phyloP scores from a whole-genome alignment of 2,888 invertebrate species.

The Macrophya alboannulata region DNA sequence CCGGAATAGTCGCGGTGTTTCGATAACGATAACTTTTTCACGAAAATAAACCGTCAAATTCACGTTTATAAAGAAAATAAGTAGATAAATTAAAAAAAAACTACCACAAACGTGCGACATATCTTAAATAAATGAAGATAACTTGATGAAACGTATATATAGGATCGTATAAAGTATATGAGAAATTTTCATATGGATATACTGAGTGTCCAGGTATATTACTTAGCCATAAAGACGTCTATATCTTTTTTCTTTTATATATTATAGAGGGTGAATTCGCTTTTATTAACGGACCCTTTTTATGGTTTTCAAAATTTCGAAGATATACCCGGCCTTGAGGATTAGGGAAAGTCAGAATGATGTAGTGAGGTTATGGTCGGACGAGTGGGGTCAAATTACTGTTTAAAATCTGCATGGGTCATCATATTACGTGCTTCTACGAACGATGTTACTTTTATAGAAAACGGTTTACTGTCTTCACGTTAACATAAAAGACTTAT shows the following conservation, averaged over 20 bases:
- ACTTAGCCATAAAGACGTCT: not conserved
- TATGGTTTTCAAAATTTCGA: not conserved
- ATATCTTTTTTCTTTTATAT: not conserved
- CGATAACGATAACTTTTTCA: not conserved
- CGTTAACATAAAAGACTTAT: not conserved
- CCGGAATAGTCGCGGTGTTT: not conserved
- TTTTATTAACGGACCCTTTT: not conserved
- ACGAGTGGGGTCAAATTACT: constrained; percentile 18
- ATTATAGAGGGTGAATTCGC: not conserved
- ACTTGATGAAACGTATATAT: not conserved
- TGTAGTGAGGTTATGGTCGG: not conserved
- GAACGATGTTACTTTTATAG: constrained; percentile 12
- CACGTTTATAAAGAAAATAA: not conserved
- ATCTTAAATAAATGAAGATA: not conserved
- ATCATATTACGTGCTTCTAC: constrained; percentile 6
- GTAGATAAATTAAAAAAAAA: not conserved
- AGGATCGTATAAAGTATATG: not conserved
- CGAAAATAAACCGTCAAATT: not conserved
- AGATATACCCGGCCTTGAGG: not conserved
- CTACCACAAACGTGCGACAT: not conserved
- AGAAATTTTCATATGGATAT: not conserved
- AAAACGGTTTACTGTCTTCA: not conserved
- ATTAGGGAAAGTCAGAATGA: not conserved
- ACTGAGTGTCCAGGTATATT: constrained; percentile 2
- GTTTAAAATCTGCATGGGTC: constrained; percentile 34